Base-by-base conservation (phyloP, 2,888 invertebrate genomes). In the Tethea ocularis region DNA sequence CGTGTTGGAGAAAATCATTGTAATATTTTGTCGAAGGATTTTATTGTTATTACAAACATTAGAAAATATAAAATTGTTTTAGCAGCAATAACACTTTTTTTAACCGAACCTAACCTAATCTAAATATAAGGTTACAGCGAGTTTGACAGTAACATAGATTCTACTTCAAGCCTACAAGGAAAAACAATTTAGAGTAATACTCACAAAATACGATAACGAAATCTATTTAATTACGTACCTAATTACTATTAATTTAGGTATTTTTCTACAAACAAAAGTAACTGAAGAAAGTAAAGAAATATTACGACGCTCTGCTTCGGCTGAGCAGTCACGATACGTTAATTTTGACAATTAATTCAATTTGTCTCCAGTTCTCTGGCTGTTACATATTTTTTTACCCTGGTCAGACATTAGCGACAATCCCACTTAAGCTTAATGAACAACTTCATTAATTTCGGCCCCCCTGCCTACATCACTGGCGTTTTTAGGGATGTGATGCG, bases 351-450 rank as follows among this genome's bases (percentile, higher is more conserved):
- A 67, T 66, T 67, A 69, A 69, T 66, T 65, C 61, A 52, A 57
- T 56, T 58, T 41, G 61, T 61, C 60, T 22, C 17, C 33, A 54
- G 54, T 54, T 54, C 54, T 11, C 33, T 54, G 69, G 62, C 60
- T 64, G 73, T 56, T 66, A 72, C 71, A 71, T 74, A 72, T 60
- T 82, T 83, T 83, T 83, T 80, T 78, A 75, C 71, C 71, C 73
- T 67, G 65, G 71, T 62, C 70, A 70, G 76, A 84, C 86, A 86
- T 88, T 83, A 86, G 77, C 83, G 83, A 82, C 82, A 86, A 88
- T 86, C 77, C 80, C 79, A 85, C 88, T 89, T 88, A 86, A 83
- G 85, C 85, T 78, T 86, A 89, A 89, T 88, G 88, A 87, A 89
- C 87, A 86, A 85, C 81, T 89, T 87, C 87, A 89, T 89, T 89